phyloP scores from a whole-genome alignment of 2,113 vertebrate genomes.

The Pontoporia blainvillei region DNA sequence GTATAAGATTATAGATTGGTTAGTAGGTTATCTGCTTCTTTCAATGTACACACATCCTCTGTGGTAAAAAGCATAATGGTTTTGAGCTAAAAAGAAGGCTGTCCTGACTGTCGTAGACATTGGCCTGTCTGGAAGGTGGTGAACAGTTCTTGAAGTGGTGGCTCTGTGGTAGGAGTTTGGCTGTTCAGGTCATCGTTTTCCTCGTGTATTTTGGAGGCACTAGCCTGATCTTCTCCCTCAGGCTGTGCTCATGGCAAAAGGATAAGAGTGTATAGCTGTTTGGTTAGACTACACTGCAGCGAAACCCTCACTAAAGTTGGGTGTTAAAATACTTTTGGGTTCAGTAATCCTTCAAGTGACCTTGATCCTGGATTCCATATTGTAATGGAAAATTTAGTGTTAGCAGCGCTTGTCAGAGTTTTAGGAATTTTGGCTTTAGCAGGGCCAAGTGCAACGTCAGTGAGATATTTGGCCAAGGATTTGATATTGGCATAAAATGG shows the following conservation, averaged over 20 bases:
- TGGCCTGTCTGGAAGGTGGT: not conserved
- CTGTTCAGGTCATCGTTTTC: not conserved
- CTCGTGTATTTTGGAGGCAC: not conserved
- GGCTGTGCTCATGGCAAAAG: not conserved
- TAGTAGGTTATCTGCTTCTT: not conserved
- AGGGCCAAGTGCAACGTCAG: not conserved
- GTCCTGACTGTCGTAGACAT: fast-evolving
- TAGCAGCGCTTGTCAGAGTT: not conserved
- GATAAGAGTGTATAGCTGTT: not conserved
- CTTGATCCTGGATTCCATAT: not conserved
- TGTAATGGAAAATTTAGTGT: not conserved
- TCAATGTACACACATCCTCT: not conserved
- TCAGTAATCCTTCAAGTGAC: not conserved
- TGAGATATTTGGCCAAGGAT: not conserved
- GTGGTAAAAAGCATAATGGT: not conserved
- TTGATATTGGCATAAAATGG: not conserved
- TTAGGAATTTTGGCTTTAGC: not conserved
- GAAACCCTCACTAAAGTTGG: not conserved
- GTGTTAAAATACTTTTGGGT: not conserved
- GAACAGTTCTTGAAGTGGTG: not conserved
- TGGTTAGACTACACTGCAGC: not conserved
- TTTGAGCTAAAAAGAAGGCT: constrained; percentile 3
- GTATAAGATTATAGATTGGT: not conserved
- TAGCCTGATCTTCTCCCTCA: not conserved
- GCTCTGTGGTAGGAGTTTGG: not conserved